Conservation (phyloP, 2,113 vertebrate species). For the Salvelinus sp. region DNA sequence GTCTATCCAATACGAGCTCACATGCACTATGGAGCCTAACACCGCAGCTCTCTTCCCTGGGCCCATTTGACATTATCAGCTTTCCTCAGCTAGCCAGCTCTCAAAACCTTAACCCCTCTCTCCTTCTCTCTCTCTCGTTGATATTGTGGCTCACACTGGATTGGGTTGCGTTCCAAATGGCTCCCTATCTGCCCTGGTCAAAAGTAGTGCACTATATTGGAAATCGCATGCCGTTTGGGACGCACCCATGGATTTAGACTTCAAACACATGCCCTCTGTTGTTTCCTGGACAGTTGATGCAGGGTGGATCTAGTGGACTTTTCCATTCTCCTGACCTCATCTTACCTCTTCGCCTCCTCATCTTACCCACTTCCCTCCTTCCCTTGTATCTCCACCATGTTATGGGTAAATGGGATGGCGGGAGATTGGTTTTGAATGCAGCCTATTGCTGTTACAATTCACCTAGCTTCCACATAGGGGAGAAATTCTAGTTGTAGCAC, state of each 20-base stretch:
- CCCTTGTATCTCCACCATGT: background rate
- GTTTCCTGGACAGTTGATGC: background rate
- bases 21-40: too few relatives aligned
- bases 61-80: conserved; percentile 1
- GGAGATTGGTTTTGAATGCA: too few relatives aligned
- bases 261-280: background rate
- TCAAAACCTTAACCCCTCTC: background rate
- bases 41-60: background rate
- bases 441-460: too few relatives aligned
- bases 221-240: background rate
- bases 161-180: background rate
- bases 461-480: too few relatives aligned
- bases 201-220: too few relatives aligned
- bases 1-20: too few relatives aligned
- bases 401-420: too few relatives aligned
- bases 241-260: background rate
- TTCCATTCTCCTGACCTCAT: background rate
- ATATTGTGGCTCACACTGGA: background rate
- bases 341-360: background rate
- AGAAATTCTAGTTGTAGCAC: too few relatives aligned
- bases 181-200: too few relatives aligned
- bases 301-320: background rate
- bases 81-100: background rate
- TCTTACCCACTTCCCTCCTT: background rate
- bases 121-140: background rate